Conservation (phyloP, 2,113 vertebrate species). For the Chaetodon trifascialis region DNA sequence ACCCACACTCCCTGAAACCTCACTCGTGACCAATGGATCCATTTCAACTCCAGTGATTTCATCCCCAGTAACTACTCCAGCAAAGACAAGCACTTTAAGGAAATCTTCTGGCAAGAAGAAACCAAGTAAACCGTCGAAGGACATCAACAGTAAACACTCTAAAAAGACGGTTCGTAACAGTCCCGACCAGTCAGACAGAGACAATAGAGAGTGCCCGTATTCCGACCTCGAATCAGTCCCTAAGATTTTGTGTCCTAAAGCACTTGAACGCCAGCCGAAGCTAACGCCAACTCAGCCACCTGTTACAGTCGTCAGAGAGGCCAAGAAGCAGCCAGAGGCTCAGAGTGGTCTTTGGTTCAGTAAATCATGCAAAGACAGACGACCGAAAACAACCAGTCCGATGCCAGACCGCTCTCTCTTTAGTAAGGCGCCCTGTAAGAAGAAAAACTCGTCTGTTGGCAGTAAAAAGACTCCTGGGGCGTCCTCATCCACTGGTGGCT, state of each 20-base stretch:
- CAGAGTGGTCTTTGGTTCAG: slow-evolving; percentile 85
- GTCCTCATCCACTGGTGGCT: slow-evolving; percentile 5
- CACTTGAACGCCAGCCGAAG: slow-evolving; percentile 73
- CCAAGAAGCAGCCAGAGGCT: slow-evolving; percentile 76
- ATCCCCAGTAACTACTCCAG: slow-evolving; percentile 40
- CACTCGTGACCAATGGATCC: slow-evolving; percentile 68
- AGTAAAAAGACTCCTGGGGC: slow-evolving; percentile 61
- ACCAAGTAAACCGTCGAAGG: slow-evolving; percentile 60
- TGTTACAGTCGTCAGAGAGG: slow-evolving; percentile 67
- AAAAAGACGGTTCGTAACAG: slow-evolving; percentile 48
- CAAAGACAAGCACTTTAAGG: slow-evolving; percentile 73
- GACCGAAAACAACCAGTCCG: slow-evolving; percentile 77
- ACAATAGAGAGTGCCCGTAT: slow-evolving; percentile 79
- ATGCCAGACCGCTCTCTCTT: slow-evolving; percentile 76
- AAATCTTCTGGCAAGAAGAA: slow-evolving; percentile 78
- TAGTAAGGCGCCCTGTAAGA: slow-evolving; percentile 77
- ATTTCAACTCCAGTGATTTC: slow-evolving; percentile 30
- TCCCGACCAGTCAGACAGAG: slow-evolving; percentile 49
- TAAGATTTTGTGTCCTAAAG: slow-evolving; percentile 85
- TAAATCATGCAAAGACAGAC: slow-evolving; percentile 81
- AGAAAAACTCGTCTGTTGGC: slow-evolving; percentile 68
- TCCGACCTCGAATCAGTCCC: slow-evolving; percentile 85
- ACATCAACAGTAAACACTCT: slow-evolving; percentile 50
- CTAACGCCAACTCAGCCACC: slow-evolving; percentile 38
- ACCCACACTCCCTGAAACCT: slow-evolving; percentile 42